These are phyloP conservation scores for Eristalis intricaria DNA, from an alignment of 2,888 invertebrate species.

Conservation along the genomic window DNA sequence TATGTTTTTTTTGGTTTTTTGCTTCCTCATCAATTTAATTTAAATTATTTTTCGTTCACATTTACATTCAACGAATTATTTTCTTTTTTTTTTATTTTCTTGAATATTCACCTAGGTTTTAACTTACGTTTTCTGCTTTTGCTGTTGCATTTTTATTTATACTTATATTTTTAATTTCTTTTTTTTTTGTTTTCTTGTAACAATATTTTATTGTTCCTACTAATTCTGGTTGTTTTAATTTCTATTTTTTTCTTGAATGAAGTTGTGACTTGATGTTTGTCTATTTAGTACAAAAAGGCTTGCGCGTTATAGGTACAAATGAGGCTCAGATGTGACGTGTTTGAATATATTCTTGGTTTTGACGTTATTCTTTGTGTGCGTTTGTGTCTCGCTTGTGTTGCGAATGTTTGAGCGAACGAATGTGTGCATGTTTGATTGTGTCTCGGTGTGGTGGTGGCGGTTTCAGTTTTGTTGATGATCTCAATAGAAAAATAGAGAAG, in stretches of 20 bases:
- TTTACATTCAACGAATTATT: conserved; percentile 59
- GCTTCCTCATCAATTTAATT: conserved; percentile 58
- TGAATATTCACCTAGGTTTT: conserved; percentile 55
- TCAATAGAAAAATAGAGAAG: conserved; percentile 81
- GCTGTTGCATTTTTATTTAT: conserved; percentile 24
- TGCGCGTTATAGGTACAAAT: conserved; percentile 77
- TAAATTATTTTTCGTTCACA: conserved; percentile 65
- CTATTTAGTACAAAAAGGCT: conserved; percentile 72
- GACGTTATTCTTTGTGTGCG: neutral
- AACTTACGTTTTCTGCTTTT: conserved; percentile 19
- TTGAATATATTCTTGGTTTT: conserved; percentile 50
- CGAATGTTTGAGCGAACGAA: conserved; percentile 5
- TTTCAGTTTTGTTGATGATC: conserved; percentile 60
- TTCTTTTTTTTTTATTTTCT: conserved; percentile 21
- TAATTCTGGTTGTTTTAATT: conserved; percentile 17
- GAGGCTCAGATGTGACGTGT: conserved; percentile 76
- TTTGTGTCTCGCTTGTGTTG: neutral
- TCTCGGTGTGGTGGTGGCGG: conserved; percentile 1
- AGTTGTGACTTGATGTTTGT: conserved; percentile 30
- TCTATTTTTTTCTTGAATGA: conserved; percentile 36
- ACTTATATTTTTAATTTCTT: neutral
- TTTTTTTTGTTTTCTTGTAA: conserved; percentile 32
- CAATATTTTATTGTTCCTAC: conserved; percentile 36
- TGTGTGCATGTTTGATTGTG: conserved; percentile 36
- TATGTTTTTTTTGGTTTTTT: conserved; percentile 29